Evolutionary conservation across 2,888 invertebrate genomes (phyloP).

Genomic region (Clepsis dumicolana): DNA sequence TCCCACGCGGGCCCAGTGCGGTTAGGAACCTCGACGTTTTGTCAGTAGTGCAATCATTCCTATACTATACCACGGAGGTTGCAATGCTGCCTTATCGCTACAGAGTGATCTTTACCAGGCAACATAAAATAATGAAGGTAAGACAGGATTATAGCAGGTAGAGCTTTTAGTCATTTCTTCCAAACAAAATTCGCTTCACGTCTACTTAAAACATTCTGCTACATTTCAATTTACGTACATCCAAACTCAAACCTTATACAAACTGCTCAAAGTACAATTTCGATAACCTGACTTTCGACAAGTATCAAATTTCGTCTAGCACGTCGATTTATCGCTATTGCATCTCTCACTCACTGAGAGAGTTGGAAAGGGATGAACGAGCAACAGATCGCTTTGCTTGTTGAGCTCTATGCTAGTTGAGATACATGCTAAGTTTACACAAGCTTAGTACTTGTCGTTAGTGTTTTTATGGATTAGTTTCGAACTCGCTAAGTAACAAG

Average conservation of each 20-base stretch:
- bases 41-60: too few species aligned
- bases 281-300: neutral
- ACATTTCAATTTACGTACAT: neutral
- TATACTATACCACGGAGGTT: too few species aligned
- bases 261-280: neutral
- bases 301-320: neutral
- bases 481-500: neutral
- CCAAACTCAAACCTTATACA: neutral
- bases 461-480: neutral
- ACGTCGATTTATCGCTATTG: neutral
- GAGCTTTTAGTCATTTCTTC: neutral
- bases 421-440: neutral
- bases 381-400: neutral
- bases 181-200: neutral
- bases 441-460: neutral
- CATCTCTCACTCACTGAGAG: neutral
- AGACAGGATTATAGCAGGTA: too few species aligned
- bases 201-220: neutral
- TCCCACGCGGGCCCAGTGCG: too few species aligned
- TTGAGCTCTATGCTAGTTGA: neutral
- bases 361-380: slow-evolving; percentile 1
- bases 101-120: too few species aligned
- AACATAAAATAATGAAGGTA: too few species aligned
- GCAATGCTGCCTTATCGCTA: too few species aligned
- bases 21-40: too few species aligned